Evolutionary conservation across 2,888 invertebrate genomes (phyloP).

Genomic region (Furcula furcula): DNA sequence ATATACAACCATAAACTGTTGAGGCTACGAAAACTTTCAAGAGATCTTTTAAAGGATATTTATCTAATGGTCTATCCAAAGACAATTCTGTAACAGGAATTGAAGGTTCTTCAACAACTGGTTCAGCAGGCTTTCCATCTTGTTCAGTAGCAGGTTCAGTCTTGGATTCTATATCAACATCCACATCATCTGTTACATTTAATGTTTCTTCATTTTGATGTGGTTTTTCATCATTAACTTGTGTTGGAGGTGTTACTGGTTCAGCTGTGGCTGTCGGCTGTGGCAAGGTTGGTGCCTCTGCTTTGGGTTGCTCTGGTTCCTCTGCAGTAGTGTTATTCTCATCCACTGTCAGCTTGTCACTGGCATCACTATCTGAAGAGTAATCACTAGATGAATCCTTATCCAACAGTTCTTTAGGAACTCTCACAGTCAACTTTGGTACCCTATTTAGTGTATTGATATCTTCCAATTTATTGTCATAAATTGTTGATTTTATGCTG

Average conservation of each 20-base stretch:
- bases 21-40: slow-evolving; percentile 87
- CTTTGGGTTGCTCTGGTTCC: slow-evolving; percentile 8
- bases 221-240: slow-evolving; percentile 29
- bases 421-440: slow-evolving; percentile 86
- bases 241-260: slow-evolving; percentile 21
- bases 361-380: slow-evolving; percentile 82
- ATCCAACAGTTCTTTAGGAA: slow-evolving; percentile 82
- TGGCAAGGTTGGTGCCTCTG: slow-evolving; percentile 13
- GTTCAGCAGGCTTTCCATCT: slow-evolving; percentile 47
- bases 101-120: slow-evolving; percentile 73
- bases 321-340: slow-evolving; percentile 55
- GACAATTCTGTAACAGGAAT: slow-evolving; percentile 86
- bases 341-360: slow-evolving; percentile 83
- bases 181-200: slow-evolving; percentile 41
- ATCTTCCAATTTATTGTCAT: slow-evolving; percentile 72
- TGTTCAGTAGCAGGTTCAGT: slow-evolving; percentile 47
- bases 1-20: slow-evolving; percentile 87
- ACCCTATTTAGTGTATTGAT: slow-evolving; percentile 79
- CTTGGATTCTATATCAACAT: slow-evolving; percentile 52
- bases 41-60: slow-evolving; percentile 86
- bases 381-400: slow-evolving; percentile 78
- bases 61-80: slow-evolving; percentile 88
- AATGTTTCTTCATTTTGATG: slow-evolving; percentile 35
- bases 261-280: slow-evolving; percentile 20
- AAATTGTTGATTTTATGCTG: slow-evolving; percentile 68